A percentile compares a stretch with the other conserved stretches of the same genome.
phyloP scores from a whole-genome alignment of 2,888 invertebrate genomes.

The Tipula lateralis region DNA sequence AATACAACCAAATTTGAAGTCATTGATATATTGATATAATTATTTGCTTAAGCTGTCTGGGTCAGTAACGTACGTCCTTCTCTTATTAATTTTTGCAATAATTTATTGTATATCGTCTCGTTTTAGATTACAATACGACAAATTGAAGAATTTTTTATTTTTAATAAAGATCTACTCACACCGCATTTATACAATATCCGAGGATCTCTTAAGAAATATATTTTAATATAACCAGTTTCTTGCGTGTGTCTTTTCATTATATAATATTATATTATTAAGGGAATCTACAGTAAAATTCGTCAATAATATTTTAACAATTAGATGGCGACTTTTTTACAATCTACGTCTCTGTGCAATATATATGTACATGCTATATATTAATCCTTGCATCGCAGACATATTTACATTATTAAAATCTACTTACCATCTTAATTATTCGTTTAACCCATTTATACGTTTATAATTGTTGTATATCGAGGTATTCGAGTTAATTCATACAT shows the following conservation, averaged over 20 bases:
- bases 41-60: not conserved
- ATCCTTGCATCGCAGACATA: not conserved
- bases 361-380: not conserved
- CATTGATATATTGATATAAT: not conserved
- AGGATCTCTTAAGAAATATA: not conserved
- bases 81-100: not conserved
- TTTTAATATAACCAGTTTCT: not conserved
- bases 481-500: not conserved
- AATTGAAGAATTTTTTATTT: not conserved
- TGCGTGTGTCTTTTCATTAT: not conserved
- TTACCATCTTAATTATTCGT: conserved; percentile 1
- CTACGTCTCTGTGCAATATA: not conserved
- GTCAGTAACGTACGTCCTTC: not conserved
- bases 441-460: not conserved
- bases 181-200: not conserved
- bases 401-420: conserved; percentile 13
- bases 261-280: not conserved
- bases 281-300: not conserved
- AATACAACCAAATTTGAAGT: conserved; percentile 1
- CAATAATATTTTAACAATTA: not conserved
- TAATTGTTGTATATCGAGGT: not conserved
- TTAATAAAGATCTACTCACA: not conserved
- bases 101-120: not conserved
- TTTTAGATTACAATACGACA: not conserved
- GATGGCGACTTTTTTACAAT: not conserved